Conservation (phyloP, 2,888 invertebrate genomes). For the Tholera decimalis region DNA sequence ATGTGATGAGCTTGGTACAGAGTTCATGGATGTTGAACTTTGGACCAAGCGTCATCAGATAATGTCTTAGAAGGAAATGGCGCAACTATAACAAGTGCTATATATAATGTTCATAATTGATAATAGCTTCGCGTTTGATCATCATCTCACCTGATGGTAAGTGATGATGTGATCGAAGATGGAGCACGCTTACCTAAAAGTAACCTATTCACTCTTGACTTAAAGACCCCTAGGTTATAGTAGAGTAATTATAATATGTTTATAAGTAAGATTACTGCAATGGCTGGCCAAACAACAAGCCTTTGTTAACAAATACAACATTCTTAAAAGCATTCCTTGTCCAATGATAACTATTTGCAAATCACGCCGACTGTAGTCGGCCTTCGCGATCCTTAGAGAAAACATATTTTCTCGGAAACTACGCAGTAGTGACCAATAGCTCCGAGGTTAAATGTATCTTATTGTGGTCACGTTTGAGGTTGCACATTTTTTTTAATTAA, state of each 20-base stretch:
- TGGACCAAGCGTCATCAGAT: no score
- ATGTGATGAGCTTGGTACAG: no score
- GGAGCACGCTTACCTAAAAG: no score
- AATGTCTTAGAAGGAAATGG: no score
- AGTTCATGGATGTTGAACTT: no score
- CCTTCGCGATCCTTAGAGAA: slow-evolving; percentile 41
- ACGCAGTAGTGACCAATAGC: not conserved
- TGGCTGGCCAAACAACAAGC: not conserved
- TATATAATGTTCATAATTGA: no score
- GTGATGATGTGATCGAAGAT: no score
- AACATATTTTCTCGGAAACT: slow-evolving; percentile 31
- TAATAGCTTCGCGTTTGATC: no score
- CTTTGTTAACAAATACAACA: slow-evolving; percentile 24
- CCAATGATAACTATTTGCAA: slow-evolving; percentile 17
- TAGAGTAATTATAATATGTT: not conserved
- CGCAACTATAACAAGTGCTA: no score
- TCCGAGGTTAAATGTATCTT: not conserved
- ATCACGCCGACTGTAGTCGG: not conserved
- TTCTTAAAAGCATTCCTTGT: slow-evolving; percentile 23
- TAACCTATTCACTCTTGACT: no score
- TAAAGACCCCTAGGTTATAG: no score
- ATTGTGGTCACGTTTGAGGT: not conserved
- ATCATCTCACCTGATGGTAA: no score
- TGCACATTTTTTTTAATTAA: not conserved
- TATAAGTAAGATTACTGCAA: not conserved